A percentile compares a stretch with the other conserved stretches of the same genome.
phyloP scores from a whole-genome alignment of 2,797 vertebrate genomes.

The Halcyon chelicuti region DNA sequence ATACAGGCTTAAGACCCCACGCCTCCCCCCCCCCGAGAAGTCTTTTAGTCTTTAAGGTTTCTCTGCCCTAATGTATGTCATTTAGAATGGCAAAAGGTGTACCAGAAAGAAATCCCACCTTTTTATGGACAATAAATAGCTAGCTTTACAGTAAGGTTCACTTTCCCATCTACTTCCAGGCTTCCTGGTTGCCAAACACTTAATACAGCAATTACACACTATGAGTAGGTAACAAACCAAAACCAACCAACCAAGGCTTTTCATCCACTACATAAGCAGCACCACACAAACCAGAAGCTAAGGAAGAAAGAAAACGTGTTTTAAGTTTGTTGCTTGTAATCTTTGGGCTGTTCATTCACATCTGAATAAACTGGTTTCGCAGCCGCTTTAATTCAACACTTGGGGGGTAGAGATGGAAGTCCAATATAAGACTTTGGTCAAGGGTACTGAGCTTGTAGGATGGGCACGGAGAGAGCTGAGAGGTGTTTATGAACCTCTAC shows the following conservation, averaged over 20 bases:
- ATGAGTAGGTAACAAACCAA: neutral
- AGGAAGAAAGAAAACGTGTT: neutral
- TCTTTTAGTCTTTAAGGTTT: neutral
- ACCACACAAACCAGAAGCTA: neutral
- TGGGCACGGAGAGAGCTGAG: neutral
- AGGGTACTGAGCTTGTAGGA: neutral
- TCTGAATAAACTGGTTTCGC: neutral
- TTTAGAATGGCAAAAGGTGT: neutral
- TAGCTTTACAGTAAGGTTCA: neutral
- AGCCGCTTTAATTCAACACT: neutral
- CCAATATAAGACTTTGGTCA: neutral
- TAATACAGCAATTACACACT: neutral
- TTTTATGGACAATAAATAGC: neutral
- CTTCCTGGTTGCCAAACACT: neutral
- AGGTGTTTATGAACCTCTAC: neutral
- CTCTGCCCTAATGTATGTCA: neutral
- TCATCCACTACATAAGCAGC: neutral
- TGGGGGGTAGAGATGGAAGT: neutral
- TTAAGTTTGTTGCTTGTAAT: neutral
- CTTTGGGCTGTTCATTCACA: neutral
- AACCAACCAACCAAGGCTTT: neutral
- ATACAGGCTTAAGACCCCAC: neutral
- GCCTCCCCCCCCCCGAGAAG: fast-evolving
- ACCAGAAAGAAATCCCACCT: neutral
- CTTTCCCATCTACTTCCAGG: neutral